Conservation (phyloP, 1,140 invertebrate genomes). For the Melanaphis sacchari region DNA sequence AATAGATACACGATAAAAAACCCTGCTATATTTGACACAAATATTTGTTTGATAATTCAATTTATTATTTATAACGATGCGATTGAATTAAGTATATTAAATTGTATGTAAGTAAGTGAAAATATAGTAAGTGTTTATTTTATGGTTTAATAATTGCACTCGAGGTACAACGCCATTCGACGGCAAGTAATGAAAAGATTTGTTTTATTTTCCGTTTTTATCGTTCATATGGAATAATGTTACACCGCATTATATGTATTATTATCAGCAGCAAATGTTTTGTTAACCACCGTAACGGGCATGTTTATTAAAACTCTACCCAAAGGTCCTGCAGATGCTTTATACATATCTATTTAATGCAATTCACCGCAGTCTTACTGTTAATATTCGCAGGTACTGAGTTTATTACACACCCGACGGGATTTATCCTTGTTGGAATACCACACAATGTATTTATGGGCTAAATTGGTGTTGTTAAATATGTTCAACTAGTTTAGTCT, state of each 20-base stretch:
- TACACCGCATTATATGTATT: not conserved
- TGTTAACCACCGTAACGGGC: not conserved
- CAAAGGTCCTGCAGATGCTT: not conserved
- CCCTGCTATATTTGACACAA: too few species aligned
- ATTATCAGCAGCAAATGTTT: not conserved
- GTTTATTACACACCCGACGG: not conserved
- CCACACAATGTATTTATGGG: not conserved
- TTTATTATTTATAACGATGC: not conserved
- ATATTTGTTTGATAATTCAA: not conserved
- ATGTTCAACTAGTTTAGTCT: not conserved
- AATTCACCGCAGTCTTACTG: not conserved
- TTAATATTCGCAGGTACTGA: slow-evolving; percentile 23
- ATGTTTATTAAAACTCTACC: slow-evolving; percentile 14
- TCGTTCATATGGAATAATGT: not conserved
- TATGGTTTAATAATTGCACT: not conserved
- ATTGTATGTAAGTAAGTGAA: not conserved
- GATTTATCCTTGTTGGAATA: not conserved
- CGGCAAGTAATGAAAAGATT: not conserved
- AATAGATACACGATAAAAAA: not conserved
- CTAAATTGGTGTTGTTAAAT: not conserved
- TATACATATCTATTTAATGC: not conserved
- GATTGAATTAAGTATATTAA: not conserved
- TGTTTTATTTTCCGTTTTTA: not conserved
- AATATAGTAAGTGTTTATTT: not conserved
- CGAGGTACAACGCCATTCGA: not conserved